These are phyloP conservation scores for Lineus longissimus DNA, from an alignment of 1,140 invertebrate species.

Conservation along the genomic window DNA sequence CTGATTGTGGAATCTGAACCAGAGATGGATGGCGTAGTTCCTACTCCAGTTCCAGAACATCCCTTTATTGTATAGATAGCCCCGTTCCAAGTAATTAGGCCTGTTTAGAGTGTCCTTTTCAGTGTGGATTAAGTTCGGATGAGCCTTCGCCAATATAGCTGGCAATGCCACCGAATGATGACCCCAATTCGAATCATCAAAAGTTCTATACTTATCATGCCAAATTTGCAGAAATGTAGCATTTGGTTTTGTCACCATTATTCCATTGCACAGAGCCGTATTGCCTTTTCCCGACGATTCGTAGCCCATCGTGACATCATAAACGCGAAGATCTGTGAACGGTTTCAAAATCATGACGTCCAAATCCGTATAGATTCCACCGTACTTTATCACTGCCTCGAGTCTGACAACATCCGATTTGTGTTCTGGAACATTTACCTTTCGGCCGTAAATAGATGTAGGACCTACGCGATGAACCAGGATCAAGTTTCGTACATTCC, in stretches of 20 bases:
- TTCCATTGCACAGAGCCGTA: slow-evolving; percentile 10
- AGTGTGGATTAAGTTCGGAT: slow-evolving; percentile 18
- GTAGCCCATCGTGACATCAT: slow-evolving; percentile 20
- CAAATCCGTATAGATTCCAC: slow-evolving; percentile 16
- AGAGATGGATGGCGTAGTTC: slow-evolving; percentile 14
- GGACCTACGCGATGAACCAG: slow-evolving; percentile 4
- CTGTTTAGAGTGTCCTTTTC: slow-evolving; percentile 19
- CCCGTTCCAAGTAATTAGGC: slow-evolving; percentile 19
- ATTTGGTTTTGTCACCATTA: slow-evolving; percentile 3
- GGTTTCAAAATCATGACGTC: slow-evolving; percentile 14
- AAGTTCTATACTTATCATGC: slow-evolving; percentile 9
- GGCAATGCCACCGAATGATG: slow-evolving; percentile 4
- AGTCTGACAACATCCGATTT: slow-evolving; percentile 13
- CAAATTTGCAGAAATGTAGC: slow-evolving; percentile 12
- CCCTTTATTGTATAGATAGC: slow-evolving; percentile 15
- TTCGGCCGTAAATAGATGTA: not conserved
- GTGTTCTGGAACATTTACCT: slow-evolving; percentile 6
- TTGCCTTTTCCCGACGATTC: not conserved
- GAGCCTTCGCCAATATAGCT: slow-evolving; percentile 8
- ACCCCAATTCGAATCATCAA: slow-evolving; percentile 8
- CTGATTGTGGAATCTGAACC: slow-evolving; percentile 3
- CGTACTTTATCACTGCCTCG: slow-evolving; percentile 5
- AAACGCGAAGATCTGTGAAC: slow-evolving; percentile 8
- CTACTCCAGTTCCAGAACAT: slow-evolving; percentile 12
- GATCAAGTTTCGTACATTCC: slow-evolving; percentile 10